A percentile compares a stretch with the other conserved stretches of the same genome.
These are phyloP conservation scores for Microtus pennsylvanicus DNA, from an alignment of 2,113 vertebrate genomes.

Conservation along the genomic window DNA sequence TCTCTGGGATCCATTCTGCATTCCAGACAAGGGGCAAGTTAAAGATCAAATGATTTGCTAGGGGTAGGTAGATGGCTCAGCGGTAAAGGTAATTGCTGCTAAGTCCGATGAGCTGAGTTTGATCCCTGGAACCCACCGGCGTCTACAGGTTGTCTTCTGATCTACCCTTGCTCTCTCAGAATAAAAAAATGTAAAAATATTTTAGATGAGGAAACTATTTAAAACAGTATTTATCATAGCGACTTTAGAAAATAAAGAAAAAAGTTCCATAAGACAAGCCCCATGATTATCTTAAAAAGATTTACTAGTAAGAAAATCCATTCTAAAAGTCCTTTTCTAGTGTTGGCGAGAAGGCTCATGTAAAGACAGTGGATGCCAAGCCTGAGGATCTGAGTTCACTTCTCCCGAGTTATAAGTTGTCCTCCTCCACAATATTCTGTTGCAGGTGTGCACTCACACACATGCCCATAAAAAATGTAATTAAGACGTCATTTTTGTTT, in stretches of 20 bases:
- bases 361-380: background rate
- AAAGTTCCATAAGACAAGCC: background rate
- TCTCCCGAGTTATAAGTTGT: background rate
- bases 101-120: background rate
- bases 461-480: background rate
- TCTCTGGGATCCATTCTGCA: too few relatives aligned
- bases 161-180: background rate
- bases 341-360: background rate
- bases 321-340: background rate
- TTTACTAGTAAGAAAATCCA: background rate
- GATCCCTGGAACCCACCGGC: background rate
- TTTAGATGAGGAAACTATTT: background rate
- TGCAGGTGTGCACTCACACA: background rate
- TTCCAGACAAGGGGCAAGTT: background rate
- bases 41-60: background rate
- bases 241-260: background rate
- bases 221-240: background rate
- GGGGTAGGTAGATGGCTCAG: background rate
- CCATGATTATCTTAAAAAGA: background rate
- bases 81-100: background rate
- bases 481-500: too few relatives aligned
- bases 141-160: background rate
- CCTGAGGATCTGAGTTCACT: background rate
- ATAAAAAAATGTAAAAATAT: background rate
- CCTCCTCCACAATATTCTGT: background rate